Conservation (phyloP, 2,797 vertebrate genomes). For the Phrynocephalus guinanensis region DNA sequence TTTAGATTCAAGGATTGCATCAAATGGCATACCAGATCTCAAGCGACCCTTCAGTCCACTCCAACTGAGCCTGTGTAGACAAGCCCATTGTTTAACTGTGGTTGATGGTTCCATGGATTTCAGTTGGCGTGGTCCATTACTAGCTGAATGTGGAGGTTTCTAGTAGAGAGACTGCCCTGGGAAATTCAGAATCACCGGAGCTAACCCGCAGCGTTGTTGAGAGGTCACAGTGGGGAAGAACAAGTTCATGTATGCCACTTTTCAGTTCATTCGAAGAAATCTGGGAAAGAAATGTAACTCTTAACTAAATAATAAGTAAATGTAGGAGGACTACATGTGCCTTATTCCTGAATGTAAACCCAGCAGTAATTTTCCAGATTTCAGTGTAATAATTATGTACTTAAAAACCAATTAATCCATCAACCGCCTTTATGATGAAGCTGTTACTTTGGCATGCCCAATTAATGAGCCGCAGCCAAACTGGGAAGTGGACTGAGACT, state of each 20-base stretch:
- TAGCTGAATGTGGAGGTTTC: not conserved
- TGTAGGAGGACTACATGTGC: not conserved
- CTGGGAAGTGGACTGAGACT: constrained; percentile 59
- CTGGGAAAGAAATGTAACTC: not conserved
- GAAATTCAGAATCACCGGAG: not conserved
- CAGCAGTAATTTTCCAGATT: not conserved
- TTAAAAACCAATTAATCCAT: not conserved
- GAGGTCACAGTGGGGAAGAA: too few species aligned
- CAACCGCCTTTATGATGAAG: constrained; percentile 37
- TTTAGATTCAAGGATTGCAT: too few species aligned
- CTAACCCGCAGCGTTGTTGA: not conserved
- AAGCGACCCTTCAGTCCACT: too few species aligned
- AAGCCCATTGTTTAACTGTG: too few species aligned
- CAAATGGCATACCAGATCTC: too few species aligned
- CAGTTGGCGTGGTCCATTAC: not conserved
- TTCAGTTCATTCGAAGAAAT: not conserved
- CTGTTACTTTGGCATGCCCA: constrained; percentile 39
- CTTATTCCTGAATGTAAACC: constrained; percentile 1
- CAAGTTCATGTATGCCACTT: too few species aligned
- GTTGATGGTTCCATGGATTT: not conserved
- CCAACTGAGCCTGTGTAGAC: too few species aligned
- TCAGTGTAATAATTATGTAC: not conserved
- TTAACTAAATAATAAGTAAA: not conserved
- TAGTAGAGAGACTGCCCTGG: not conserved
- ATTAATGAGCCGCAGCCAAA: constrained; percentile 48